Base-by-base conservation (phyloP, 2,113 vertebrate species). In the Nesogale talazaci region DNA sequence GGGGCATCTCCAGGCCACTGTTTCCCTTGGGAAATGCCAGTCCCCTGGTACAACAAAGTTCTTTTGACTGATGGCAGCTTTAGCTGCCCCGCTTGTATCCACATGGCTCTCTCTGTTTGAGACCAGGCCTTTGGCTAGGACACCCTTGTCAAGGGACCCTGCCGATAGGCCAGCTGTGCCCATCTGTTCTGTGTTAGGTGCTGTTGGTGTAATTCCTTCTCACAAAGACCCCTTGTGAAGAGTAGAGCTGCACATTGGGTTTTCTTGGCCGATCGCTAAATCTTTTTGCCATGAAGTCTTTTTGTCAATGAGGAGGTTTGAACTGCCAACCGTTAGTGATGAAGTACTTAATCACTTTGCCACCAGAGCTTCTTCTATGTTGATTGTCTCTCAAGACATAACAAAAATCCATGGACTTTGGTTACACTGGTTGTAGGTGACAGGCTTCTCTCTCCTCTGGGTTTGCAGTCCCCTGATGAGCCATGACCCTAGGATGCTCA, bases 401-500 rank as follows among this genome's bases (percentile, higher is more conserved):
- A 46, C 1, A 8, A 46, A 16, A 14, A 6, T 23, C 67, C 27
- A 52, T 52, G 9, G 3, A 46, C 84, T 87, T 56, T 17, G 40
- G 15, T 23, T 29, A 2, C 84, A 16, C 74, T 42, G 14, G 74
- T 76, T 42, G 38, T 40, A 40, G 74, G 38, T 23, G 29, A 11
- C 38, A 36, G 79, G 56, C 5, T 1, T 23, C 65, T 25, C 59
- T 77, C 27, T 67, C 16, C 59, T 82, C 56, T 25, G n/a, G 52
- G 63, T 2, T 12, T 31, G 69, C 4, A 2, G 17, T 6, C 19
- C 25, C 19, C 69, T 6, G 2, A 25, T 11, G 40, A 46, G 29
- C 34, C 0, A 0, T 38, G 19, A n/a, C 19, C 0, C 59, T 61
- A 61, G 59, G 59, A 19, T 61, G 22, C 59, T 77, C 52, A n/a